Base-by-base conservation (phyloP, 2,113 vertebrate species). In the Athene noctua region DNA sequence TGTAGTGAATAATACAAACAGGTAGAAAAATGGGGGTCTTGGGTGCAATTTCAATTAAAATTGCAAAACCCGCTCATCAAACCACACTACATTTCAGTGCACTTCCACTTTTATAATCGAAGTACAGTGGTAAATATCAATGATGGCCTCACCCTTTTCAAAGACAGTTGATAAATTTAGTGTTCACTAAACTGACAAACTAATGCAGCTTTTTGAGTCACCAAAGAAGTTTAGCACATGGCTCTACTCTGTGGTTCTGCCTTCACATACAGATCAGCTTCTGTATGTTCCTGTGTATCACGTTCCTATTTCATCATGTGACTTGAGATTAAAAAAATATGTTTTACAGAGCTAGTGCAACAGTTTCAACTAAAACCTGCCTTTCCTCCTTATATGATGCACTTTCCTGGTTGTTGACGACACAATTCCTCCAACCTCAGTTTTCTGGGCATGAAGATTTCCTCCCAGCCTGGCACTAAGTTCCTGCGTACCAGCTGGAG, bases 261-360 rank as follows among this genome's bases (percentile, higher is more conserved):
- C 44, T 70, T 83, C 74, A 27, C 40, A 49, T 2, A 34, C 11
- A 63, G 30, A 88, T 26, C 62, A 49, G 52, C 59, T 85, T 85
- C 65, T 1, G 2, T 10, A 34, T 9, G 46, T 13, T 66, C 22
- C n/a, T 25, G 2, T 4, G 59, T 40, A 55, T n/a, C 21, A 15
- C 2, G 23, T 26, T 82, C 25, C n/a, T 59, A 23, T 12, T 42
- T 27, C 38, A 54, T 23, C 40, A 58, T 0, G 0, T 1, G 14
- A 73, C 47, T 52, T 21, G 40, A 62, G 32, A 73, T 14, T 26
- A 55, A 73, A 87, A 79, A 65, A 11, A 10, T 22, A 40, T 3
- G 14, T 68, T 90, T 80, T 77, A 83, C 63, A 77, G 26, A 70
- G 75, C 23, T 47, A 44, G 15, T 13, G 17, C 8, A 30, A 78